Base-by-base conservation (phyloP, 2,797 vertebrate species). In the Toxotes lorentzi region DNA sequence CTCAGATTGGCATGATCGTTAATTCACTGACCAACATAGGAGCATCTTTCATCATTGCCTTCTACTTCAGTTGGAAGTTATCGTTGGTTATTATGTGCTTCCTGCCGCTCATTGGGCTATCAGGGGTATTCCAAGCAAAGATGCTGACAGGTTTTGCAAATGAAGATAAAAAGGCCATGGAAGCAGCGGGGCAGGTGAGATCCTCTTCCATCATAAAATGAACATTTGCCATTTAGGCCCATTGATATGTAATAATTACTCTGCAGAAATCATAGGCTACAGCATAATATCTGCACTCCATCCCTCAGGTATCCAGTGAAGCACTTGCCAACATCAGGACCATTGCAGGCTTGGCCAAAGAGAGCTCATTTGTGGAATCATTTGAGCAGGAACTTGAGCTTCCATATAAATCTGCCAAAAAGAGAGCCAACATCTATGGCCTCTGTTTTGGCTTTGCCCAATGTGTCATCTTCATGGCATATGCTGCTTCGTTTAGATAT, bases 61-160 rank as follows among this genome's bases (percentile, higher is more conserved):
- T 96, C 75, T 95, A 93, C 94, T 96, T 94, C 86, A 96, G 95
- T 71, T 96, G 95, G 95, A 96, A 96, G 83, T 83, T 96, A 76
- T 91, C 93, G 13, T 79, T 96, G 24, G 94, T 96, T 13, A 93
- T 96, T 17, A 64, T 91, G 75, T 95, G 95, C 83, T 96, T 96
- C 82, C 79, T 96, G 70, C 95, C 96, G 0, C 86, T 96, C 41
- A 92, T 96, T 17, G 95, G 89, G 1, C 78, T 96, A 21, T 95
- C 95, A 8, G 95, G 95, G 9, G 83, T 81, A 17, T 91, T 95
- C 66, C 95, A 96, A 88, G 89, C 94, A 27, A 96, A 95, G 85
- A 95, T 96, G 94, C 83, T 96, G 59, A 95, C 93, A 63, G 95
- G 95, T 48, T 95, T 96, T 76, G 95, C 95, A 82, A 95, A 91